These are phyloP conservation scores for Microplitis mediator DNA, from an alignment of 1,140 invertebrate species.

Conservation along the genomic window DNA sequence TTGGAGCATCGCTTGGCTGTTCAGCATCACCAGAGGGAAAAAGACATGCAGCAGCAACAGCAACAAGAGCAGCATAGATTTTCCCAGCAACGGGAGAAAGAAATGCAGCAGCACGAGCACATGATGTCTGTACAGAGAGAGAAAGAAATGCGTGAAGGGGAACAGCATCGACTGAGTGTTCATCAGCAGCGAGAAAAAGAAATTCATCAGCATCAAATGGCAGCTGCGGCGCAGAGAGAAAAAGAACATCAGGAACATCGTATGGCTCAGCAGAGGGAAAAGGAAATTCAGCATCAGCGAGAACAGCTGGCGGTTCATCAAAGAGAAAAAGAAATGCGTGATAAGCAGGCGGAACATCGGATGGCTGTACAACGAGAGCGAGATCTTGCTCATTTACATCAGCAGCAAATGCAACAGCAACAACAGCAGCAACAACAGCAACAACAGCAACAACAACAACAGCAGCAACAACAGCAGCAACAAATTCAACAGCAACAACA, in stretches of 20 bases:
- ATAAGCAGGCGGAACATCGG: conserved; percentile 37
- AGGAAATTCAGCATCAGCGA: conserved; percentile 55
- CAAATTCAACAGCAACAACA: conserved; percentile 46
- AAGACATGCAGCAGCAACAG: conserved; percentile 60
- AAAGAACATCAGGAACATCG: conserved; percentile 50
- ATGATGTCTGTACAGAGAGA: conserved; percentile 51
- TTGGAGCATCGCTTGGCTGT: conserved; percentile 39
- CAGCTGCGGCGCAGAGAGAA: conserved; percentile 46
- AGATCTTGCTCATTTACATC: conserved; percentile 41
- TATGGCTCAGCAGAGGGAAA: conserved; percentile 52
- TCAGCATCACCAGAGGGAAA: conserved; percentile 53
- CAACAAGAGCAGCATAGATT: conserved; percentile 40
- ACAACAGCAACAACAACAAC: conserved; percentile 43
- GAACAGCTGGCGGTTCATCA: conserved; percentile 41
- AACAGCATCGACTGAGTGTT: conserved; percentile 36
- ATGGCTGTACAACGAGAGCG: conserved; percentile 36
- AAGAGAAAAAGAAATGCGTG: conserved; percentile 30
- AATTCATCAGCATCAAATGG: conserved; percentile 45
- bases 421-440: conserved; percentile 49
- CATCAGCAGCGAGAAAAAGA: conserved; percentile 55
- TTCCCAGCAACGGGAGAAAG: conserved; percentile 46
- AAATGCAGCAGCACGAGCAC: conserved; percentile 53
- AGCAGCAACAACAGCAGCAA: conserved; percentile 57
- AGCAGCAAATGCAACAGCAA: conserved; percentile 37
- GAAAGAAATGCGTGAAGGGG: conserved; percentile 48